These are phyloP conservation scores for Euplagia quadripunctaria DNA, from an alignment of 2,888 invertebrate genomes.

Conservation along the genomic window DNA sequence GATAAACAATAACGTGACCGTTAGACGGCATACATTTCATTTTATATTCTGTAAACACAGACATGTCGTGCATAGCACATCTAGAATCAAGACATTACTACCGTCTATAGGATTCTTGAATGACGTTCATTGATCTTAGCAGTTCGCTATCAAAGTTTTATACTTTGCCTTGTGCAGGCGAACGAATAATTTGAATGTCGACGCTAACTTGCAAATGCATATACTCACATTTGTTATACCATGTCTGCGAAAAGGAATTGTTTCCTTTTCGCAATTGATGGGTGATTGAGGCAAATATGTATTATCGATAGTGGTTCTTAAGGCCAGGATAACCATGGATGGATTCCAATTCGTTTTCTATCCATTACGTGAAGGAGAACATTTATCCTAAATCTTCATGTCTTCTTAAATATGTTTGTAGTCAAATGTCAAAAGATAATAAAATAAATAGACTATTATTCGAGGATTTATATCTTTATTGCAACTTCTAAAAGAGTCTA, in stretches of 20 bases:
- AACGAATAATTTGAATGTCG: slow-evolving; percentile 47
- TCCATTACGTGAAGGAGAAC: no score
- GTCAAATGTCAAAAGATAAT: slow-evolving; percentile 8
- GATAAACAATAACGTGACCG: slow-evolving; percentile 76
- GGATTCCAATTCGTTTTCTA: no score
- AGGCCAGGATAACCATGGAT: no score
- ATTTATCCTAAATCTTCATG: no score
- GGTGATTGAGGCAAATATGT: no score
- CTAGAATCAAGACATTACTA: slow-evolving; percentile 30
- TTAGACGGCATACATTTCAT: slow-evolving; percentile 68
- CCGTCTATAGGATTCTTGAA: slow-evolving; percentile 33
- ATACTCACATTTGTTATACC: slow-evolving; percentile 64
- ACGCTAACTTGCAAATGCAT: slow-evolving; percentile 50
- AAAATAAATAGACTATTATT: slow-evolving; percentile 24
- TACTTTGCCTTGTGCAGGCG: slow-evolving; percentile 40
- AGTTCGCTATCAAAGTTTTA: slow-evolving; percentile 6
- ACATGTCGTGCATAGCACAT: slow-evolving; percentile 38
- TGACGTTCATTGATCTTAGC: slow-evolving; percentile 29
- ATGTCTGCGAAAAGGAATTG: slow-evolving; percentile 39
- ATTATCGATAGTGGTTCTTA: no score
- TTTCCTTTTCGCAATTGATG: no score
- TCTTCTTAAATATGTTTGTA: no score
- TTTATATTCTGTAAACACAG: slow-evolving; percentile 63
- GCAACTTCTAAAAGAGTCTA: slow-evolving; percentile 39
- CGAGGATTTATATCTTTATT: slow-evolving; percentile 35